Conservation (phyloP, 53 echinoderm and acorn worm species). For the Crossaster papposus region DNA sequence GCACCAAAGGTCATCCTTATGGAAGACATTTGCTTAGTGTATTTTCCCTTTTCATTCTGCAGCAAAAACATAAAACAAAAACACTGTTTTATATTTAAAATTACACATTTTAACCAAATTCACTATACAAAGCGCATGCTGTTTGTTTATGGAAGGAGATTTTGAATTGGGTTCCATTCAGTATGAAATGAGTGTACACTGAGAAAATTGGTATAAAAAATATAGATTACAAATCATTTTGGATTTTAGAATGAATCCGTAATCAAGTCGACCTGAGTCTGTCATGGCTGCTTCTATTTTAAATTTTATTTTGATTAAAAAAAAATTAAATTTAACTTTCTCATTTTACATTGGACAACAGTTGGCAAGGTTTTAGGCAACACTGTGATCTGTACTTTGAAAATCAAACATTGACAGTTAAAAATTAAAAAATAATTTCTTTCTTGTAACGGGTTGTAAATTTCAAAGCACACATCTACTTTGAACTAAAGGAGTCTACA, state of each 20-base stretch:
- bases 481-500: neutral
- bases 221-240: conserved; percentile 22
- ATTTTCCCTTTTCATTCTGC: conserved; percentile 45
- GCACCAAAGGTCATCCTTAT: conserved; percentile 54
- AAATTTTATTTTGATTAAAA: conserved; percentile 11
- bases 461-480: conserved; percentile 46
- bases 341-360: conserved; percentile 34
- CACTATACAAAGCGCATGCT: conserved; percentile 29
- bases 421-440: conserved; percentile 8
- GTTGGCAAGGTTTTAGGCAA: conserved; percentile 44
- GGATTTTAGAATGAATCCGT: conserved; percentile 26
- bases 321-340: conserved; percentile 28
- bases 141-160: conserved; percentile 5
- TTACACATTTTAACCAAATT: conserved; percentile 36
- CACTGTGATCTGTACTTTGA: conserved; percentile 53
- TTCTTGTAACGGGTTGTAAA: neutral
- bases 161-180: neutral
- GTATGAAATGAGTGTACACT: conserved; percentile 14
- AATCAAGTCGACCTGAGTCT: conserved; percentile 35
- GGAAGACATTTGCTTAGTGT: conserved; percentile 58
- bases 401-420: conserved; percentile 25
- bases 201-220: conserved; percentile 40
- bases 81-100: conserved; percentile 2
- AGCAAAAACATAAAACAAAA: conserved; percentile 43
- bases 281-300: conserved; percentile 44